Evolutionary conservation across 2,797 vertebrate species (phyloP), one percentile per base, ranked within the genome.

Genomic region (Brotula barbata): DNA sequence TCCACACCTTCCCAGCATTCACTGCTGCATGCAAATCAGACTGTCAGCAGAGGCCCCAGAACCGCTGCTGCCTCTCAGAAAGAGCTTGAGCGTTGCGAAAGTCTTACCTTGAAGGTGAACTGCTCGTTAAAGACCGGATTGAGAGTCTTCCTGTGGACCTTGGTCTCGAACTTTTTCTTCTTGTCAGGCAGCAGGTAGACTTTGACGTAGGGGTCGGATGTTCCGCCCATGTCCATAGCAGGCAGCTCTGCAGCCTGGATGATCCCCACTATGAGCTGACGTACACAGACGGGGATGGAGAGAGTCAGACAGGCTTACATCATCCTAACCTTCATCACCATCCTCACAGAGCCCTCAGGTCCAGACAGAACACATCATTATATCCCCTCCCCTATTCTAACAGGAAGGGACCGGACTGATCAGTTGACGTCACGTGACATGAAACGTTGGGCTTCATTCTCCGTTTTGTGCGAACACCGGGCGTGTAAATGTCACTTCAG

Each of bases 81-180:
- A 44, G 58, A 53, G 5, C 13, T 53, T 45, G 11, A 52, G 33
- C 37, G 25, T n/a, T 5, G 2, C 12, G 33, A 64, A 69, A 50
- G 56, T 53, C 77, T 48, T 64, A 96, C 97, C 94, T 99, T 99
- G 86, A 99, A 99, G 57, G 94, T 91, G 74, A 99, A 99, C 2
- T 94, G 93, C 80, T 99, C 97, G 0, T 99, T 99, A 90, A 99
- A 99, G 72, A 95, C 94, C 0, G 97, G 97, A 77, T 98, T 99
- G 66, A 99, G 89, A 0, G 95, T 99, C 87, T 99, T 99, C 85
- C 96, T 96, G 76, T 99, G 97, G 57, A 99, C 97, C 88, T 99
- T 99, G 83, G 97, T 99, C 84, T 99, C 97, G 0, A 62, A 96
- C 72, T 99, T 99, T 69, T 99, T 99, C 90, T 99, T 99, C 89